These are phyloP conservation scores for Lacerta viridis DNA, from an alignment of 2,797 vertebrate species.

Conservation along the genomic window DNA sequence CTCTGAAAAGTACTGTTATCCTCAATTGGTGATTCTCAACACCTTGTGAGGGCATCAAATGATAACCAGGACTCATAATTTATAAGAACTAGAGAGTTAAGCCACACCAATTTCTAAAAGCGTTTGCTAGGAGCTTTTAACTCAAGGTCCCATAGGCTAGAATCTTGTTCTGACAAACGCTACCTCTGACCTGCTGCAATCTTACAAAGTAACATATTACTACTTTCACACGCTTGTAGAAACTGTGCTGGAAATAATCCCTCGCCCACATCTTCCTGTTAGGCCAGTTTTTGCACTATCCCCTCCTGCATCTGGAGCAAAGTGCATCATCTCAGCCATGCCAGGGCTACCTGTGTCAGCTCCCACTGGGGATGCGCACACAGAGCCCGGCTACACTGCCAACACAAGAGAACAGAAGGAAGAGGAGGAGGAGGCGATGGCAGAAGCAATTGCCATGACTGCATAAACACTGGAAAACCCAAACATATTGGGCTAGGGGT, in stretches of 20 bases:
- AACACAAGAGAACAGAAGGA: slow-evolving; percentile 24
- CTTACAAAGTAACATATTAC: neutral
- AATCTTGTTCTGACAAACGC: neutral
- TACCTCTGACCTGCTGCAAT: slow-evolving; percentile 6
- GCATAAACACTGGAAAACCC: slow-evolving; percentile 33
- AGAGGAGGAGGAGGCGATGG: slow-evolving; percentile 23
- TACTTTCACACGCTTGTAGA: slow-evolving; percentile 7
- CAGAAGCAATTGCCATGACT: slow-evolving; percentile 27
- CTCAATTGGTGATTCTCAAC: slow-evolving; percentile 7
- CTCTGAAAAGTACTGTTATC: neutral
- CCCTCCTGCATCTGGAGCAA: slow-evolving; percentile 13
- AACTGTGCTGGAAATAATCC: slow-evolving; percentile 2
- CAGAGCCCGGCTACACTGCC: slow-evolving; percentile 15
- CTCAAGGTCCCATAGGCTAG: slow-evolving; percentile 23
- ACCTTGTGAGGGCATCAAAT: neutral
- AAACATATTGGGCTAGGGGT: slow-evolving; percentile 18
- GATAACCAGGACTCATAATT: neutral
- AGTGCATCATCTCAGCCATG: slow-evolving; percentile 14
- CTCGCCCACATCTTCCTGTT: neutral
- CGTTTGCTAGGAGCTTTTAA: slow-evolving; percentile 2
- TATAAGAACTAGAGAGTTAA: neutral
- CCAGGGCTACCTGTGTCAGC: slow-evolving; percentile 34
- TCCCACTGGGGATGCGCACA: slow-evolving; percentile 52
- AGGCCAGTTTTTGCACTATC: neutral
- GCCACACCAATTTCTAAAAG: slow-evolving; percentile 17